phyloP scores from a whole-genome alignment of 2,113 vertebrate genomes.

The Himantopus leucocephalus region DNA sequence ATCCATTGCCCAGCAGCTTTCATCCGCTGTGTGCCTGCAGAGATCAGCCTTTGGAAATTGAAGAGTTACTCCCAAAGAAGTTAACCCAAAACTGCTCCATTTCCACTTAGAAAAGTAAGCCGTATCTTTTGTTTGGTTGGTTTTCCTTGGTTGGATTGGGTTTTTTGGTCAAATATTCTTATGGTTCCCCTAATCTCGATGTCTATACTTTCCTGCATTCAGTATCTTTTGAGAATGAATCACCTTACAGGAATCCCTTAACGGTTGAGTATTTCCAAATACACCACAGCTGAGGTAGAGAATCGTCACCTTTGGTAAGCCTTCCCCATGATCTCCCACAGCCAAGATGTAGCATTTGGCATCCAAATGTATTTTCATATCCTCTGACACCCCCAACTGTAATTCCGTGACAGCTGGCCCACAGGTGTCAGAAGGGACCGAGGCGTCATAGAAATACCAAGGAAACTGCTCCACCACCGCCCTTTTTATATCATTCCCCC shows the following conservation, averaged over 20 bases:
- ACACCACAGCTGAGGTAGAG: neutral
- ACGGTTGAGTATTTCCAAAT: neutral
- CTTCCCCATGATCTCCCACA: conserved; percentile 1
- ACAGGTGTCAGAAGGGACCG: neutral
- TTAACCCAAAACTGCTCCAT: neutral
- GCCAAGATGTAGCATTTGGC: neutral
- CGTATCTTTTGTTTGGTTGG: neutral
- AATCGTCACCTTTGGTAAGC: conserved; percentile 15
- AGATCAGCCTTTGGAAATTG: neutral
- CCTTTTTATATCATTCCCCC: neutral
- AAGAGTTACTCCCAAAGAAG: neutral
- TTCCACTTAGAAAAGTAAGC: neutral
- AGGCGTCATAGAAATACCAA: neutral
- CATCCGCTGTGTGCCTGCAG: neutral
- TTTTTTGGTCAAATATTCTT: neutral
- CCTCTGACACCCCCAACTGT: neutral
- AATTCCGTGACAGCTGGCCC: neutral
- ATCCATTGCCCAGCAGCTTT: neutral
- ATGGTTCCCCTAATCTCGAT: neutral
- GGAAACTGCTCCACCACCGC: neutral
- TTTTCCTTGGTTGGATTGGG: neutral
- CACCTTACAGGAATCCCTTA: neutral
- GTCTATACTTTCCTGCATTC: neutral
- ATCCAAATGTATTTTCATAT: neutral
- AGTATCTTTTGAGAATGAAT: conserved; percentile 16